These are phyloP conservation scores for Psittacula derbiana DNA, from an alignment of 2,797 vertebrate genomes.

Conservation along the genomic window DNA sequence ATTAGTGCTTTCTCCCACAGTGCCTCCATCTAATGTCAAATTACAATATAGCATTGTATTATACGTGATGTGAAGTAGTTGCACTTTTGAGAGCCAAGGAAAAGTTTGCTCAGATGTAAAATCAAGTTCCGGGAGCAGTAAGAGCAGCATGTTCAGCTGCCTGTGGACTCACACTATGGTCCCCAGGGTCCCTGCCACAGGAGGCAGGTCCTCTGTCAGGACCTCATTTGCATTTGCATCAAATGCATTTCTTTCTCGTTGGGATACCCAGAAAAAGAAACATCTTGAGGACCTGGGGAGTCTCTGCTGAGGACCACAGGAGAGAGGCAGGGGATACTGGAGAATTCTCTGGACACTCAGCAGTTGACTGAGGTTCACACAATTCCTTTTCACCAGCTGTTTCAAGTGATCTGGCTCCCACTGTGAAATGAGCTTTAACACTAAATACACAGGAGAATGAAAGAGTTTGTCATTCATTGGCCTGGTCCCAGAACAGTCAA, in stretches of 20 bases:
- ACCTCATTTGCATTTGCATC: background rate
- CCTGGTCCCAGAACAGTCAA: background rate
- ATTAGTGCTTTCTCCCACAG: background rate
- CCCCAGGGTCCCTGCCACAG: background rate
- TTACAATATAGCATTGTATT: background rate
- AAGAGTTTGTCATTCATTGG: background rate
- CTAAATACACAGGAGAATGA: background rate
- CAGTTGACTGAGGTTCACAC: background rate
- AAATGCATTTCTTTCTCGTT: background rate
- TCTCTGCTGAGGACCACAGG: fast-evolving
- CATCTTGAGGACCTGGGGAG: background rate
- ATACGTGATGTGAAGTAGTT: background rate
- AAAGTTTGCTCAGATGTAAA: background rate
- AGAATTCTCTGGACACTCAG: background rate
- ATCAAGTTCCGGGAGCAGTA: background rate
- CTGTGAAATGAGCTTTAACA: background rate
- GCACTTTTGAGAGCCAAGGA: background rate
- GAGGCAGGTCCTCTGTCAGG: background rate
- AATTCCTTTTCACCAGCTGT: background rate
- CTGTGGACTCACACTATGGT: background rate
- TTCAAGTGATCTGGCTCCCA: background rate
- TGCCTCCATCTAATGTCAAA: background rate
- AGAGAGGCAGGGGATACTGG: background rate
- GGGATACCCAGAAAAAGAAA: background rate
- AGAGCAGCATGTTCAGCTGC: background rate